These are phyloP conservation scores for Numenius arquata DNA, from an alignment of 2,113 vertebrate species.

Conservation along the genomic window DNA sequence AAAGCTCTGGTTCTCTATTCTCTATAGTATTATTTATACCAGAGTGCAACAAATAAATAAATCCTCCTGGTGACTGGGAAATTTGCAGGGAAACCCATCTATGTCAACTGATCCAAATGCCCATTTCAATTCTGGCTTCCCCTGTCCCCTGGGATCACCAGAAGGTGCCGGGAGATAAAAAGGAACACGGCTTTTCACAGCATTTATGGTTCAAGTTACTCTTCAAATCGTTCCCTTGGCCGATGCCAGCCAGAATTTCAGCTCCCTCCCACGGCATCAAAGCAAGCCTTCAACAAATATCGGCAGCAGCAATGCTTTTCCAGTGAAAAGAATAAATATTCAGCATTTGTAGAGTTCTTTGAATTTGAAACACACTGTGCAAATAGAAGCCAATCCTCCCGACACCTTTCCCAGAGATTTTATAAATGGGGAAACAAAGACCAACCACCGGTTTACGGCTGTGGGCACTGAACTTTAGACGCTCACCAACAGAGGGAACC, in stretches of 20 bases:
- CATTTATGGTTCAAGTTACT: neutral
- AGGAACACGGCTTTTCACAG: neutral
- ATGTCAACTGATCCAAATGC: rapidly evolving
- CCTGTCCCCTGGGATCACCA: neutral
- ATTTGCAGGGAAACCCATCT: neutral
- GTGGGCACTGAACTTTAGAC: neutral
- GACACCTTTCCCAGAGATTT: neutral
- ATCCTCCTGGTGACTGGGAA: neutral
- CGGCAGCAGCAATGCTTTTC: neutral
- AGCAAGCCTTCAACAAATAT: neutral
- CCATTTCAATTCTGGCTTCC: neutral
- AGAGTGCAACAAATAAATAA: neutral
- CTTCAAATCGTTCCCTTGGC: no score
- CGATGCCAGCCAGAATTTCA: neutral
- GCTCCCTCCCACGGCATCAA: neutral
- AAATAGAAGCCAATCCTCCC: neutral
- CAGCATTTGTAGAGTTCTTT: neutral
- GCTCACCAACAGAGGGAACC: no score
- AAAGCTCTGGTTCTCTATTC: neutral
- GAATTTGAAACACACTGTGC: neutral
- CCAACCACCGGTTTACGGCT: neutral
- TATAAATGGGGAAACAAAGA: neutral
- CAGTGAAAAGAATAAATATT: neutral
- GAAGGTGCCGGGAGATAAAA: neutral
- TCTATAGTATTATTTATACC: neutral